These are phyloP conservation scores for Rhimphoctona megacephalus DNA, from an alignment of 2,888 invertebrate species.

Conservation along the genomic window DNA sequence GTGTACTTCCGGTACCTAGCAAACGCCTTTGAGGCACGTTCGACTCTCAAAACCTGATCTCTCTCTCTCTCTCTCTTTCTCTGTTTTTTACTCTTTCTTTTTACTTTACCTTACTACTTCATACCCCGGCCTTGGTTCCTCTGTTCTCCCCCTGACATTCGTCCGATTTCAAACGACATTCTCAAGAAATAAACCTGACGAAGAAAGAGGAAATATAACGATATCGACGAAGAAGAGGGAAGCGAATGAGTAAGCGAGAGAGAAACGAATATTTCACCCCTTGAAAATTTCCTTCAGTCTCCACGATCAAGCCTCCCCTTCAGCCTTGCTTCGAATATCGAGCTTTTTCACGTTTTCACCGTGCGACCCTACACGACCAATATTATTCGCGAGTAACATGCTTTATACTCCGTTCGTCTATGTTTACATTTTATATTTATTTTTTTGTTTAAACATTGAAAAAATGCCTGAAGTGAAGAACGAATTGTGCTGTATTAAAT, in stretches of 20 bases:
- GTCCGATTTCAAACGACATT: conserved; percentile 49
- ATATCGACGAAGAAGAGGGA: background rate
- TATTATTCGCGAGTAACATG: conserved; percentile 45
- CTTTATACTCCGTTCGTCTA: conserved; percentile 27
- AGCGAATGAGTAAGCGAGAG: background rate
- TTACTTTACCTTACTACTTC: conserved; percentile 33
- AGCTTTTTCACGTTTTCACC: conserved; percentile 67
- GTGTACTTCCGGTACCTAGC: conserved; percentile 62
- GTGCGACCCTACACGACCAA: conserved; percentile 41
- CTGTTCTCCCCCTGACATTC: conserved; percentile 16
- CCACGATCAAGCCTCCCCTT: conserved; percentile 37
- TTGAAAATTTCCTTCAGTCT: conserved; percentile 47
- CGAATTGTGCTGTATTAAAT: background rate
- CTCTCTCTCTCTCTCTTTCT: conserved; percentile 26
- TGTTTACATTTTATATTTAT: background rate
- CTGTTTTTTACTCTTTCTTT: conserved; percentile 8
- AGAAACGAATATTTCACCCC: conserved; percentile 40
- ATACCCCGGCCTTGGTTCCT: conserved; percentile 34
- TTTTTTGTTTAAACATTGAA: background rate
- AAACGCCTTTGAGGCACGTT: conserved; percentile 68
- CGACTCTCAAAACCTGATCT: conserved; percentile 54
- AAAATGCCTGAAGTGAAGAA: background rate
- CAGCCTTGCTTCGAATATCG: conserved; percentile 64
- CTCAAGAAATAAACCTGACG: conserved; percentile 58
- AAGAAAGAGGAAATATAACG: conserved; percentile 34